Evolutionary conservation across 1,140 invertebrate genomes (phyloP).

Genomic region (Tribolium castaneum): DNA sequence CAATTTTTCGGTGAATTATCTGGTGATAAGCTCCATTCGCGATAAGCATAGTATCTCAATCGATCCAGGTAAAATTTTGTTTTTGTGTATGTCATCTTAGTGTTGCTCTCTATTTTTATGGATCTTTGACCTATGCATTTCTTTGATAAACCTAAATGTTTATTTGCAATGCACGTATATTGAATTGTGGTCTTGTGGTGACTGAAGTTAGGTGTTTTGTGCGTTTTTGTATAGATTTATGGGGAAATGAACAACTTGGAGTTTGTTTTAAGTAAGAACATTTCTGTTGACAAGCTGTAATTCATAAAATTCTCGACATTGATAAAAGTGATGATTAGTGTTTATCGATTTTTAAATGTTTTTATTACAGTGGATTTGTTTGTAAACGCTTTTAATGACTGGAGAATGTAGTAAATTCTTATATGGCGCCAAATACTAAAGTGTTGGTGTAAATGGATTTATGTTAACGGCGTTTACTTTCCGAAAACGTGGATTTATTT

Average conservation of each 20-base stretch:
- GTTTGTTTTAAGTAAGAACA: constrained; percentile 9
- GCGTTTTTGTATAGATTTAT: neutral
- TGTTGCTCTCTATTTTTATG: neutral
- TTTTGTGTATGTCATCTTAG: neutral
- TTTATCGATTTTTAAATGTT: constrained; percentile 17
- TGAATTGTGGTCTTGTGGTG: constrained; percentile 3
- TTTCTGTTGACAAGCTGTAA: neutral
- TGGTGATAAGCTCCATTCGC: neutral
- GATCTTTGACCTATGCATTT: constrained; percentile 12
- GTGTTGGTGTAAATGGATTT: constrained; percentile 34
- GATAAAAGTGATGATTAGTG: constrained; percentile 16
- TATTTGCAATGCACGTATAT: constrained; percentile 5
- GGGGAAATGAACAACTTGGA: neutral
- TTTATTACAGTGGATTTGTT: constrained; percentile 13
- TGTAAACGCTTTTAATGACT: constrained; percentile 9
- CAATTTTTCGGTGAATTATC: neutral
- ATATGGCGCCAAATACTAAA: constrained; percentile 34
- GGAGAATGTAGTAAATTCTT: neutral
- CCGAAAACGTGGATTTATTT: constrained; percentile 21
- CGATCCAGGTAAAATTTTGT: neutral
- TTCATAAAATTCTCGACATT: neutral
- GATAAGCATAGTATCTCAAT: neutral
- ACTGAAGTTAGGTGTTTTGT: neutral
- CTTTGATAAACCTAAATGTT: neutral
- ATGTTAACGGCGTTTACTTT: constrained; percentile 21